phyloP scores from a whole-genome alignment of 2,888 invertebrate species.

The Scaptomyza caliginosa region DNA sequence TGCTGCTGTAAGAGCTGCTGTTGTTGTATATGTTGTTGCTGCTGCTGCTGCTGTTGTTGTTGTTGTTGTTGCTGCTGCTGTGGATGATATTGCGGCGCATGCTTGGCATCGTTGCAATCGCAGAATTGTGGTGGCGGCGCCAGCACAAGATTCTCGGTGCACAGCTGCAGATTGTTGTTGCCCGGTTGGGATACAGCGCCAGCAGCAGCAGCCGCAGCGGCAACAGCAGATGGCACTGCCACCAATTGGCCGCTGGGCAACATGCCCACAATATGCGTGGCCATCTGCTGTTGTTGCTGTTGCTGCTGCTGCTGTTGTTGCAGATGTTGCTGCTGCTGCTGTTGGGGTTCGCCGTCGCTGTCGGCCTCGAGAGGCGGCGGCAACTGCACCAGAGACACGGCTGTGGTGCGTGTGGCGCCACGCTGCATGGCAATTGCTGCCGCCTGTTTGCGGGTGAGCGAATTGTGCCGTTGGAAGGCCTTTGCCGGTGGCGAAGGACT shows the following conservation, averaged over 20 bases:
- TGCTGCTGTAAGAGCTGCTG: constrained; percentile 55
- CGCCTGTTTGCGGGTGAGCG: constrained; percentile 87
- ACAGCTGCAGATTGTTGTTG: constrained; percentile 75
- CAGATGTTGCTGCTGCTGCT: constrained; percentile 33
- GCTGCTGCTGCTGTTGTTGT: constrained; percentile 61
- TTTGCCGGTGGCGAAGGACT: constrained; percentile 84
- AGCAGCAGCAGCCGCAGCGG: constrained; percentile 57
- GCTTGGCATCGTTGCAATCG: constrained; percentile 87
- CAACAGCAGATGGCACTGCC: constrained; percentile 75
- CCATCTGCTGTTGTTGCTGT: constrained; percentile 65
- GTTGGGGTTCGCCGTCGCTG: constrained; percentile 87
- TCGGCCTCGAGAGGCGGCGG: constrained; percentile 91
- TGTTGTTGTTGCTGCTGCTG: constrained; percentile 78
- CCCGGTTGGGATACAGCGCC: constrained; percentile 56
- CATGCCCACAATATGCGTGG: constrained; percentile 77
- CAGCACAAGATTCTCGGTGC: constrained; percentile 87
- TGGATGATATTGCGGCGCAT: constrained; percentile 74
- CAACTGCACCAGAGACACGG: constrained; percentile 90
- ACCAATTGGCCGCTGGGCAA: constrained; percentile 73
- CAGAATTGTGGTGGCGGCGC: constrained; percentile 96
- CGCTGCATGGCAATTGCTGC: constrained; percentile 86
- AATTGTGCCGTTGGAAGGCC: constrained; percentile 87
- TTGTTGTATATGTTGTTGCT: constrained; percentile 48
- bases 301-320: constrained; percentile 53
- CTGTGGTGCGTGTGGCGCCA: constrained; percentile 86